A percentile compares a stretch with the other conserved stretches of the same genome.
Conservation (phyloP, 35 echinoderm and acorn worm species). For the Strongylocentrotus purpuratus region DNA sequence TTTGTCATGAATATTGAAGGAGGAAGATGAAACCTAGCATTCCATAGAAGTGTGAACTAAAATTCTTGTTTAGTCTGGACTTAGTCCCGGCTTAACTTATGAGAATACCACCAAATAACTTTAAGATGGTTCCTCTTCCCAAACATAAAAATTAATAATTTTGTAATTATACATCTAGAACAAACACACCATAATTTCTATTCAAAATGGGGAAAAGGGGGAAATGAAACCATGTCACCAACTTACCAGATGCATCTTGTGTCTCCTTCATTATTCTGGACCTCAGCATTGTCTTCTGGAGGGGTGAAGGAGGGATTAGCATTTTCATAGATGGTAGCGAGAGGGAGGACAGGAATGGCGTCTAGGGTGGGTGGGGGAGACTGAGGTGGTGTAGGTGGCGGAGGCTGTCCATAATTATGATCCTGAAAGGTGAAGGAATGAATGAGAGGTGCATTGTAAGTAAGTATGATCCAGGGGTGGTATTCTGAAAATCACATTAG, state of each 20-base stretch:
- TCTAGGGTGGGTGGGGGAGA: slow-evolving; percentile 72
- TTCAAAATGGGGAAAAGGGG: no score
- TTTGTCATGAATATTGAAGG: no score
- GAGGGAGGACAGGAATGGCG: slow-evolving; percentile 21
- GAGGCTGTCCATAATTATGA: slow-evolving; percentile 96
- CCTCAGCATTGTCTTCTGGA: slow-evolving; percentile 37
- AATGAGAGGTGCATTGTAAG: neutral
- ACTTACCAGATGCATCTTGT: slow-evolving; percentile 98
- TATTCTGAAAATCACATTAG: neutral
- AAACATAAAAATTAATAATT: no score
- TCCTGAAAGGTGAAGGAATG: slow-evolving; percentile 56
- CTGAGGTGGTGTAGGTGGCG: slow-evolving; percentile 93
- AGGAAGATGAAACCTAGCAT: no score
- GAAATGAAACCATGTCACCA: neutral
- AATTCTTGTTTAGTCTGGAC: no score
- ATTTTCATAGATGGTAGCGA: slow-evolving; percentile 53
- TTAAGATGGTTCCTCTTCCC: no score
- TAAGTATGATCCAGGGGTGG: neutral
- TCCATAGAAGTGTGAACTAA: no score
- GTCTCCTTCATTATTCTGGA: slow-evolving; percentile 82
- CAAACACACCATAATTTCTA: no score
- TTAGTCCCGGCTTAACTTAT: no score
- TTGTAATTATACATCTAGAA: no score
- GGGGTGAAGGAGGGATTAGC: neutral
- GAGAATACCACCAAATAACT: no score